phyloP scores from a whole-genome alignment of 2,888 invertebrate genomes.

The Gymnocheta viridis region DNA sequence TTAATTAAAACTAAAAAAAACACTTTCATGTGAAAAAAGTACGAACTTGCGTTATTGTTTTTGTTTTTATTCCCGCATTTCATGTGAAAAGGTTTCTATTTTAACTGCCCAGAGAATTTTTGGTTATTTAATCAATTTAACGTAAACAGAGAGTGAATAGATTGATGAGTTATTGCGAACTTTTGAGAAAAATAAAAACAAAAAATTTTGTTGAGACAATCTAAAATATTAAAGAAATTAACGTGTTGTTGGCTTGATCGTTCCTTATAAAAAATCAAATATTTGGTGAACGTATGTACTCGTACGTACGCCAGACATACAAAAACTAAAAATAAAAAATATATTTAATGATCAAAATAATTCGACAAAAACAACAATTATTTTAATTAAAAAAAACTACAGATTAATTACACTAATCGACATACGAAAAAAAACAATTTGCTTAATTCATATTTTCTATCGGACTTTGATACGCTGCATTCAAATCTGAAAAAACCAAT shows the following conservation, averaged over 20 bases:
- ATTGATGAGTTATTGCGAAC: too few relatives aligned
- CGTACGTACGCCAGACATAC: not conserved
- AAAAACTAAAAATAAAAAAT: not conserved
- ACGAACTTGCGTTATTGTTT: not conserved
- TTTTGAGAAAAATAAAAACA: too few relatives aligned
- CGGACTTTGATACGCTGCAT: too few relatives aligned
- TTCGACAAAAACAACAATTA: conserved; percentile 23
- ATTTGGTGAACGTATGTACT: not conserved
- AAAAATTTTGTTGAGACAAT: not conserved
- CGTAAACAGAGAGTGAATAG: not conserved
- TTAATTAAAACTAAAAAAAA: too few relatives aligned
- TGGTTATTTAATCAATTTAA: too few relatives aligned
- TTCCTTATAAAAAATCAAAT: not conserved
- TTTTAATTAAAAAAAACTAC: not conserved
- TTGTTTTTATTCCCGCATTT: too few relatives aligned
- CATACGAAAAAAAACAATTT: not conserved
- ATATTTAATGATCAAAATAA: not conserved
- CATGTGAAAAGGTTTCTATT: too few relatives aligned
- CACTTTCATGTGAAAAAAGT: not conserved
- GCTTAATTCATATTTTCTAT: not conserved
- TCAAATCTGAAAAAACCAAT: too few relatives aligned
- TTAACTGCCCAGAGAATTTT: too few relatives aligned
- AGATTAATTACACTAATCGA: not conserved
- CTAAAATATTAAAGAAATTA: not conserved
- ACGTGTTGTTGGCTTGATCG: not conserved